Base-by-base conservation (phyloP, 2,888 invertebrate species). In the Drosophila infuscata region DNA sequence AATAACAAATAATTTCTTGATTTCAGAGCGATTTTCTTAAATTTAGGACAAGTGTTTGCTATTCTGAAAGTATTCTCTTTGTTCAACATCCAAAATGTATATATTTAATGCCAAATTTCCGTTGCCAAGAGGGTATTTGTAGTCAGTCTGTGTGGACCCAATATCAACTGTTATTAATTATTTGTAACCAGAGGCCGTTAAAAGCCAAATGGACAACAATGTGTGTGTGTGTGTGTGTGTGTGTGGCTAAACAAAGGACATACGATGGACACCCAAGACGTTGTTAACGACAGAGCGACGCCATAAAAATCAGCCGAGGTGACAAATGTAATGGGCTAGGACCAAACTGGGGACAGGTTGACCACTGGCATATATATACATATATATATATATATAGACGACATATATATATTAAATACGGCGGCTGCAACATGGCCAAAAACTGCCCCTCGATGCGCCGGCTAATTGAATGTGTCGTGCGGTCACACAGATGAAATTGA, bases 281-380 rank as follows among this genome's bases (percentile, higher is more conserved):
- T 29, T 36, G 53, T 73, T 73, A 70, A 72, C 48, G 54, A 62
- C 68, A 66, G 56, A 29, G 54, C 29, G n/a, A 54, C 32, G 85
- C 78, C 75, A 82, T 85, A 87, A 85, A 85, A 83, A 82, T 78
- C 89, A 66, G 77, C 79, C 82, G 69, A 84, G 84, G 89, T 84
- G 84, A 75, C 88, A 87, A 89, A 77, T 72, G 66, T 74, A 82
- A 84, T 83, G 70, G 81, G 62, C 79, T 41, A 59, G 36, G 43
- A 52, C 36, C 36, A 57, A 32, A 12, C 60, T 29, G 25, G 46
- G 41, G 15, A 52, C 57, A 57, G 60, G 56, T 64, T 58, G 51
- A 65, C 41, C 4, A 46, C 8, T 29, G 38, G 30, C 74, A 57
- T 2, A 25, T 25, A 25, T 25, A 25, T 25, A 25, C 3, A 25